phyloP scores from a whole-genome alignment of 2,797 vertebrate species.

The Erpetoichthys calabaricus region DNA sequence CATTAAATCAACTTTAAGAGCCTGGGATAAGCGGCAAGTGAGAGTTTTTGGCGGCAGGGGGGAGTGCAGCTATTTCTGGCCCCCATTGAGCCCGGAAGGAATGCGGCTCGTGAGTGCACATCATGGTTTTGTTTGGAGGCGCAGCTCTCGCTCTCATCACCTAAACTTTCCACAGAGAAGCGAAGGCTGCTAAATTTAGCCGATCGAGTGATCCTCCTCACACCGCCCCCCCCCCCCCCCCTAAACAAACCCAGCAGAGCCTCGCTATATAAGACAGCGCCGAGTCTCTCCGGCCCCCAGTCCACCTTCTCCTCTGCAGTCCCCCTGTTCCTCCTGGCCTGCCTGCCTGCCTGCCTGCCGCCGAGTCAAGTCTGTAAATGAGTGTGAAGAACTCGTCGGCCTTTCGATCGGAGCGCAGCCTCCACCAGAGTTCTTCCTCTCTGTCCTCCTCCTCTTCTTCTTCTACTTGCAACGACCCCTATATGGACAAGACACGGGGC shows the following conservation, averaged over 20 bases:
- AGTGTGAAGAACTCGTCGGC: conserved; percentile 60
- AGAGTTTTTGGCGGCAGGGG: conserved; percentile 9
- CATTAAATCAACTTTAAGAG: no score
- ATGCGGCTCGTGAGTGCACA: conserved; percentile 38
- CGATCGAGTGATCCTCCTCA: no score
- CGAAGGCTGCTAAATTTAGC: background rate
- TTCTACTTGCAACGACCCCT: conserved; percentile 44
- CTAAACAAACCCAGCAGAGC: no score
- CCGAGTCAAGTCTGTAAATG: conserved; percentile 38
- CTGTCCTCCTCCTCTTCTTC: conserved; percentile 21
- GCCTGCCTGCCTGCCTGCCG: conserved; percentile 12
- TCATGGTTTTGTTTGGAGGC: background rate
- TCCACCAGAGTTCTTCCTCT: conserved; percentile 49
- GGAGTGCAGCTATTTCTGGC: conserved; percentile 38
- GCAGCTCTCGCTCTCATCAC: conserved; percentile 19
- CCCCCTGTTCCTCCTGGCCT: background rate
- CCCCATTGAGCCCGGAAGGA: conserved; percentile 27
- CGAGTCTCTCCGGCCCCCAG: background rate
- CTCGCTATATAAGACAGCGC: background rate
- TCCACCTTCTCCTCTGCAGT: conserved; percentile 1
- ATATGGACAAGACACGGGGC: conserved; percentile 81
- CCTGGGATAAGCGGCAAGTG: no score
- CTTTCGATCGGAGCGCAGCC: conserved; percentile 67
- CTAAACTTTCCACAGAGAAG: conserved; percentile 22
- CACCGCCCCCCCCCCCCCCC: no score